A percentile compares a stretch with the other conserved stretches of the same genome.
Evolutionary conservation across 2,888 invertebrate species (phyloP).

Genomic region (Ptychoptera contaminata): DNA sequence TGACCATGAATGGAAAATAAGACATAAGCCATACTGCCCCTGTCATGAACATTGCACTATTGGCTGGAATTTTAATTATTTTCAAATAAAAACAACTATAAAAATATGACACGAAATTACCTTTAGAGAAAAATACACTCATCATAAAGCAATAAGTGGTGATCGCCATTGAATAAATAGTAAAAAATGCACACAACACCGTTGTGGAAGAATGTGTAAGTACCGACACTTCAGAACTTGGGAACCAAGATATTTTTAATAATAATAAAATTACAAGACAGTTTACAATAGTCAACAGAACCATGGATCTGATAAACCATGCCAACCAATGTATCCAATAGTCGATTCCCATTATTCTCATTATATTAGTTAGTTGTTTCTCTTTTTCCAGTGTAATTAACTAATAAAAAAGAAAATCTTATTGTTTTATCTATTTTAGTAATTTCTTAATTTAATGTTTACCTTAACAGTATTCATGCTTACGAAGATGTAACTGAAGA

Average conservation of each 20-base stretch:
- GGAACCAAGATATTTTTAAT: conserved; percentile 38
- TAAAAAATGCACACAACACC: conserved; percentile 48
- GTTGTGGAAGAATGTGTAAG: conserved; percentile 49
- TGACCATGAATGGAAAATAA: conserved; percentile 54
- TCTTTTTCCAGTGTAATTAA: conserved; percentile 18
- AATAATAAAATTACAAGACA: conserved; percentile 37
- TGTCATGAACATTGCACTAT: conserved; percentile 58
- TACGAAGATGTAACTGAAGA: too few species aligned
- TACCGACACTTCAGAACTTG: conserved; percentile 35
- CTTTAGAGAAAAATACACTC: conserved; percentile 55
- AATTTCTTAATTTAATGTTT: too few species aligned
- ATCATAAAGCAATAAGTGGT: conserved; percentile 61
- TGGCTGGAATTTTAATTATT: conserved; percentile 46
- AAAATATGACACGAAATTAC: too few species aligned
- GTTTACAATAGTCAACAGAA: conserved; percentile 43
- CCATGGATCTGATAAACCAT: conserved; percentile 61
- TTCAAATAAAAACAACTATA: not conserved
- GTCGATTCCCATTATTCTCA: conserved; percentile 74
- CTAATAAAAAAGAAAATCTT: too few species aligned
- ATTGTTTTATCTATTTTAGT: too few species aligned
- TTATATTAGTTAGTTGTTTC: conserved; percentile 41
- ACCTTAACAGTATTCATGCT: too few species aligned
- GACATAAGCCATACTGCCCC: conserved; percentile 62
- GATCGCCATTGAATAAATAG: conserved; percentile 48
- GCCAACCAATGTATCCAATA: conserved; percentile 67